phyloP scores from a whole-genome alignment of 2,888 invertebrate genomes.

The Thelaira solivaga region DNA sequence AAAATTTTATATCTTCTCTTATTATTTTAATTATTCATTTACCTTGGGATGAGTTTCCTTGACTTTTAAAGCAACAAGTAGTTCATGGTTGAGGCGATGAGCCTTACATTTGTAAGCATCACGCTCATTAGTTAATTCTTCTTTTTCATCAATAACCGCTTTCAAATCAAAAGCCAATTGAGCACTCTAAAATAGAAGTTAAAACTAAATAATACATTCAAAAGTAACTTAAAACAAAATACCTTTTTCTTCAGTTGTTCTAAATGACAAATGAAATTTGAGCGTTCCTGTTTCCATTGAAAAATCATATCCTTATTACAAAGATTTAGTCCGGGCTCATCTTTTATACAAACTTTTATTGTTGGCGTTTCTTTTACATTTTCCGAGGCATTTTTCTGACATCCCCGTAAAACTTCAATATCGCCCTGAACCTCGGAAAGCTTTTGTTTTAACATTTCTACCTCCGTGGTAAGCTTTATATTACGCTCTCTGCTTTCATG shows the following conservation, averaged over 20 bases:
- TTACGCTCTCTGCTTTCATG: constrained; percentile 81
- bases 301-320: constrained; percentile 39
- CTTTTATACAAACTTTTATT: constrained; percentile 25
- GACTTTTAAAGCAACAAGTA: constrained; percentile 82
- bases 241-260: constrained; percentile 74
- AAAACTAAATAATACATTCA: constrained; percentile 1
- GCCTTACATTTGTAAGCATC: constrained; percentile 91
- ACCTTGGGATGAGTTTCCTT: constrained; percentile 75
- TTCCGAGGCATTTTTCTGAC: constrained; percentile 15
- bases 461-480: constrained; percentile 79
- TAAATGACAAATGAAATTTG: constrained; percentile 74
- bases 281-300: constrained; percentile 75
- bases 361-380: constrained; percentile 16
- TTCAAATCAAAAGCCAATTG: constrained; percentile 87
- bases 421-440: constrained; percentile 85
- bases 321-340: constrained; percentile 18
- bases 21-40: background rate
- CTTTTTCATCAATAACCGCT: constrained; percentile 89
- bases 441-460: constrained; percentile 85
- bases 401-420: constrained; percentile 80
- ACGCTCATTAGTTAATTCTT: constrained; percentile 87
- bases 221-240: background rate
- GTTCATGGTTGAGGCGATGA: constrained; percentile 87
- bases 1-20: background rate
- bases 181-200: constrained; percentile 79